Percentiles rank a stretch among this genome's conserved stretches.
Evolutionary conservation across 2,888 invertebrate species (phyloP).

Genomic region (Vesta saturnalis): DNA sequence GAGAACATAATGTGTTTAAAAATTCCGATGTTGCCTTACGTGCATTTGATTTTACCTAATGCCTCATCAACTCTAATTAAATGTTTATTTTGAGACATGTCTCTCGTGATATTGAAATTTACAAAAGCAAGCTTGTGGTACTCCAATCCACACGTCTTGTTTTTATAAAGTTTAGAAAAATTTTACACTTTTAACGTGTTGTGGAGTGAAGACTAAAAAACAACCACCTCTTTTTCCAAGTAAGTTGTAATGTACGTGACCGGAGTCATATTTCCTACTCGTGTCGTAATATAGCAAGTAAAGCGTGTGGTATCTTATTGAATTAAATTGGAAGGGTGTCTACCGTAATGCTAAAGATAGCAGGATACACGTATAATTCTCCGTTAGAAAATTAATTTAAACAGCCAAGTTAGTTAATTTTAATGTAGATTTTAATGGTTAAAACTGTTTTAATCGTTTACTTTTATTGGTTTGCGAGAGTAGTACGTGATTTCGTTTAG

Average conservation of each 20-base stretch:
- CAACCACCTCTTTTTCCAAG: no score
- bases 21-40: no score
- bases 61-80: no score
- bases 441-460: conserved; percentile 29
- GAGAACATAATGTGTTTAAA: no score
- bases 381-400: conserved; percentile 38
- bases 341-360: conserved; percentile 38
- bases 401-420: conserved; percentile 36
- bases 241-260: conserved; percentile 31
- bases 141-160: no score
- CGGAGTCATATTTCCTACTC: conserved; percentile 30
- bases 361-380: conserved; percentile 36
- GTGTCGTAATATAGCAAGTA: conserved; percentile 27
- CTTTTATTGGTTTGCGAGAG: conserved; percentile 27
- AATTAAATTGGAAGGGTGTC: conserved; percentile 41
- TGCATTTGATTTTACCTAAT: no score
- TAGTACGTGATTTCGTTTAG: conserved; percentile 28
- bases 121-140: no score
- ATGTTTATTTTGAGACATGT: no score
- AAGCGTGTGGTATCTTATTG: conserved; percentile 40
- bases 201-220: no score
- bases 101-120: no score
- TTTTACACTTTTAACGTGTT: no score
- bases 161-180: no score
- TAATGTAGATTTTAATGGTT: conserved; percentile 25